A percentile compares a stretch with the other conserved stretches of the same genome.
phyloP scores from a whole-genome alignment of 2,888 invertebrate genomes.

The Dynastes maya region DNA sequence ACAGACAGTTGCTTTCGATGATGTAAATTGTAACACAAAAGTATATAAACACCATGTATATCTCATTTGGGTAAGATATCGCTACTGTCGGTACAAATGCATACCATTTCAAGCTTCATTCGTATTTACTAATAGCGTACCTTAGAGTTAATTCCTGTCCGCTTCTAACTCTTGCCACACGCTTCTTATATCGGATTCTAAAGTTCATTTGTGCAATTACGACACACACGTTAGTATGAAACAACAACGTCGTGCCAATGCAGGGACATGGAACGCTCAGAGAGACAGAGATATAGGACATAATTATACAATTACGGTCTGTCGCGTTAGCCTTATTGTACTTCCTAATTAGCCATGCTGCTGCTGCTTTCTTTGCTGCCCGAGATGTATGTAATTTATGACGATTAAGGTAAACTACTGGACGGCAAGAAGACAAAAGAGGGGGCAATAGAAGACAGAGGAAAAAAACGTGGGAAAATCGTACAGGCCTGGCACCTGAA shows the following conservation, averaged over 20 bases:
- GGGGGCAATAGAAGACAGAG: background rate
- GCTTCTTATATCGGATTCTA: conserved; percentile 4
- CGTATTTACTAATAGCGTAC: no score
- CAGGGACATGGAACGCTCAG: no score
- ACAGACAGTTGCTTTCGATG: no score
- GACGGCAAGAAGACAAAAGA: background rate
- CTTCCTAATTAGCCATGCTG: conserved; percentile 39
- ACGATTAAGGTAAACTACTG: conserved; percentile 17
- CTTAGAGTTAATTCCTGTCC: no score
- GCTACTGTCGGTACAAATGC: no score
- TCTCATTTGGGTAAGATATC: no score
- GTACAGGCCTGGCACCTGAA: background rate
- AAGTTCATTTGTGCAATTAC: conserved; percentile 17
- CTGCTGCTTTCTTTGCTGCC: conserved; percentile 37
- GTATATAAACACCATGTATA: no score
- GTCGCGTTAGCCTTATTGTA: conserved; percentile 32
- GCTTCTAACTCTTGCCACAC: conserved; percentile 2
- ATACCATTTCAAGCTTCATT: no score
- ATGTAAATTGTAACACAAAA: no score
- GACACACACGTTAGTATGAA: conserved; percentile 7
- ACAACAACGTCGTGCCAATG: no score
- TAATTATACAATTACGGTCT: conserved; percentile 44
- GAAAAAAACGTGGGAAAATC: conserved; percentile 13
- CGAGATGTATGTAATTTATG: conserved; percentile 30
- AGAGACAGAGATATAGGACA: conserved; percentile 22